Base-by-base conservation (phyloP, 2,797 vertebrate genomes). In the Macropus fuliginosus region DNA sequence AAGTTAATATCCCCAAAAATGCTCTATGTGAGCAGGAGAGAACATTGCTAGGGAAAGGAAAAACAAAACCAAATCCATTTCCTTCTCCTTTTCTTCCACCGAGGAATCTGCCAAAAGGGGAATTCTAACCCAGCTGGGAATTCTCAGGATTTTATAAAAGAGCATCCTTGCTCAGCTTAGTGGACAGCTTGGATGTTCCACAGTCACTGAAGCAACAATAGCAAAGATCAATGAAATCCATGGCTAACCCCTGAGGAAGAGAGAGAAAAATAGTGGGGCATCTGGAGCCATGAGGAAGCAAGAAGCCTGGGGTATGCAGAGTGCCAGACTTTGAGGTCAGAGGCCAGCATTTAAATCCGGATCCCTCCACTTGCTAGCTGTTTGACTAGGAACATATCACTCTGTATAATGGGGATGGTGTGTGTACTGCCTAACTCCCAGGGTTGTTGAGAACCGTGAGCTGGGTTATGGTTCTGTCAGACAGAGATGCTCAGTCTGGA, bases 81-180 rank as follows among this genome's bases (percentile, higher is more conserved):
- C 74, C 74, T 97, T 92, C n/a, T 92, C 59, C 16, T 96, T 8
- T 74, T 92, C 94, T 81, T 96, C 21, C 29, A 92, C 0, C 31
- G 21, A 94, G 55, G 87, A 81, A 93, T 95, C 89, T 28, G 95
- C 92, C 56, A 92, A 95, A 31, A 90, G 92, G 62, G 95, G 95
- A 66, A 92, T 66, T 18, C 0, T 46, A 97, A 90, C 56, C 89
- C 46, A 62, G 81, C 2, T 74, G 87, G 21, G 90, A 31, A 50
- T 13, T 55, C 55, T 94, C 66, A 55, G 12, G 34, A 92, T 13
- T 91, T 91, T 95, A 90, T 18, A 94, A 81, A 97, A 93, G 92
- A 40, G 28, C 54, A 94, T 56, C 28, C 94, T 95, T 91, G 87
- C 91, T 92, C 56, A 93, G 89, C 81, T 29, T 50, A 62, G 27